Evolutionary conservation across 1,140 invertebrate genomes (phyloP), one percentile per base, ranked within the genome.

Genomic region (Pteromalus puparum): DNA sequence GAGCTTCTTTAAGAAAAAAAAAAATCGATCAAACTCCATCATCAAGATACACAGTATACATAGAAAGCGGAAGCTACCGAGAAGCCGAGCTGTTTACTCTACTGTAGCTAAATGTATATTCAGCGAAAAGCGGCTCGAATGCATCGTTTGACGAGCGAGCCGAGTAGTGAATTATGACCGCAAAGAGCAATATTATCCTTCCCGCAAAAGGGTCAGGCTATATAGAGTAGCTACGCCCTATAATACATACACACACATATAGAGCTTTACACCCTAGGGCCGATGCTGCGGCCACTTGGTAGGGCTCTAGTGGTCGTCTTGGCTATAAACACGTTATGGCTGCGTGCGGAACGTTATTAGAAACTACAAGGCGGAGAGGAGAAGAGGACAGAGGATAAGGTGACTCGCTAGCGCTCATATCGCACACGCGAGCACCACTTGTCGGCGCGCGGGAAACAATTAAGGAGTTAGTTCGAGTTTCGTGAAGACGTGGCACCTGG

Each of bases 101-200:
- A 6, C 21, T 74, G 30, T 42, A 74, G 1, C 42, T 74, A 76
- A 26, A 76, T 76, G 42, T 76, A 76, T 76, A 48, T 30, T 38
- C 28, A 38, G 28, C 30, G 72, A 74, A 74, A 74, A 74, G 34
- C 34, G 34, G 3, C 12, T 1, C 13, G 74, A 0, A 13, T 15
- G 24, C 15, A 38, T 67, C 53, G 61, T 48, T 79, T 30, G 61
- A 34, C 48, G 26, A 46, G 53, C 46, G 18, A 5, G 48, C 46
- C 76, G n/a, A 75, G 48, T 21, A 61, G 74, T 76, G 42, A 76
- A 48, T 76, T 76, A 76, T 76, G 74, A 48, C 74, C 74, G 24
- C 42, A 48, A 76, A 76, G 74, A 76, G 38, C 30, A 79, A 79
- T 79, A 79, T 79, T 79, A 79, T 79, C 76, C 76, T 67, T 18